phyloP scores from a whole-genome alignment of 2,113 vertebrate genomes.

The Chauna torquata region DNA sequence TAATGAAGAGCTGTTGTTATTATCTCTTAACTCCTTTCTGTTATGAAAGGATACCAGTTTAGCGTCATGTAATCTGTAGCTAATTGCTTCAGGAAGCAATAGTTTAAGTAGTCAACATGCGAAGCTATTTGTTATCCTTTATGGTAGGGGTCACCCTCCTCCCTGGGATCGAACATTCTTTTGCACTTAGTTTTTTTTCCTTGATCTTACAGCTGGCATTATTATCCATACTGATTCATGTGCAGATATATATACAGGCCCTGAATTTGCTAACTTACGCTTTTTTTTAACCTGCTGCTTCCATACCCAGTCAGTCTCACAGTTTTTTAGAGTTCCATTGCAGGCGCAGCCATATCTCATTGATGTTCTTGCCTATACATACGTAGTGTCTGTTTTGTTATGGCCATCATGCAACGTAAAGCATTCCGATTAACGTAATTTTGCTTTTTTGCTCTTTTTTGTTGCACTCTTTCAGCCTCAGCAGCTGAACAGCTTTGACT shows the following conservation, averaged over 20 bases:
- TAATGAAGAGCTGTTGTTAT: background rate
- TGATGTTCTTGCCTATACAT: background rate
- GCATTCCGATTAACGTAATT: background rate
- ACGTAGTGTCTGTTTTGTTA: fast-evolving
- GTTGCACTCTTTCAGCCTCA: background rate
- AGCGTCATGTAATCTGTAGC: background rate
- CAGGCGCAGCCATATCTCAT: fast-evolving
- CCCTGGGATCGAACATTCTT: background rate
- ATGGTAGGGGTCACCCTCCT: background rate
- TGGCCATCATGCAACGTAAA: fast-evolving
- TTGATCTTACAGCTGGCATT: background rate
- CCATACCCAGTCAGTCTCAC: background rate
- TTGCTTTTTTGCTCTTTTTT: background rate
- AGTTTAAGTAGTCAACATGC: background rate
- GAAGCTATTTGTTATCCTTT: background rate
- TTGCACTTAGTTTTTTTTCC: fast-evolving
- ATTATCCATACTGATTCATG: fast-evolving
- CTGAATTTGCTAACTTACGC: fast-evolving
- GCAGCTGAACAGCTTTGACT: background rate
- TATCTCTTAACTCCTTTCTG: background rate
- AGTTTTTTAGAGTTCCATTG: fast-evolving
- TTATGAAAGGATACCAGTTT: background rate
- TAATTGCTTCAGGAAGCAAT: background rate
- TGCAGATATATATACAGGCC: background rate
- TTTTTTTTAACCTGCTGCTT: background rate